Evolutionary conservation across 2,888 invertebrate genomes (phyloP).

Genomic region (Eupithecia exiguata): DNA sequence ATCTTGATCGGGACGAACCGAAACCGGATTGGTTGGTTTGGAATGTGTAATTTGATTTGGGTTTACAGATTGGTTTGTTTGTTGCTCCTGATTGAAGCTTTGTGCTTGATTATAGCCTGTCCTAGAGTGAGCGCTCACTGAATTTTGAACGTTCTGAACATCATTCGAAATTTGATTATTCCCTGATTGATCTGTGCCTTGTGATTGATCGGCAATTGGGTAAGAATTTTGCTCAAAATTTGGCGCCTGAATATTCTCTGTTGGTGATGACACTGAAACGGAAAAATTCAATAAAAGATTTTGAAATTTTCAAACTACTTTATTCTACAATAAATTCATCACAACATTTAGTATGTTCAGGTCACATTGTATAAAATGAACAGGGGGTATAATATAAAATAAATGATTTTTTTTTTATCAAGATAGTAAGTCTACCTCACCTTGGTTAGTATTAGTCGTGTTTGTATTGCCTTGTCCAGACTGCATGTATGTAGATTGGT

Average conservation of each 20-base stretch:
- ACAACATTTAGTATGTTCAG: constrained; percentile 20
- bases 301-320: constrained; percentile 37
- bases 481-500: constrained; percentile 75
- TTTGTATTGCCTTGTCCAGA: constrained; percentile 64
- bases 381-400: constrained; percentile 34
- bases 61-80: constrained; percentile 10
- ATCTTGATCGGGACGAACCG: constrained; percentile 10
- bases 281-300: constrained; percentile 50
- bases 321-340: constrained; percentile 36
- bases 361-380: constrained; percentile 15
- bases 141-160: constrained; percentile 30
- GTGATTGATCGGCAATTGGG: constrained; percentile 21
- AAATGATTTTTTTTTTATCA: constrained; percentile 29
- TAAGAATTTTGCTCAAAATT: constrained; percentile 49
- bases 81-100: constrained; percentile 17
- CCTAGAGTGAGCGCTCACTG: constrained; percentile 11
- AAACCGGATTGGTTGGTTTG: constrained; percentile 24
- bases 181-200: constrained; percentile 20
- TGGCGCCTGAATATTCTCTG: constrained; percentile 58
- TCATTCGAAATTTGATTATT: constrained; percentile 28
- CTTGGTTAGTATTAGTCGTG: constrained; percentile 69
- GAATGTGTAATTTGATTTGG: constrained; percentile 18
- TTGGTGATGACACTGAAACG: constrained; percentile 73
- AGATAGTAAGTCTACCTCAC: constrained; percentile 62
- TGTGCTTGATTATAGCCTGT: constrained; percentile 10